Base-by-base conservation (phyloP, 2,113 vertebrate species). In the Argyrosomus japonicus region DNA sequence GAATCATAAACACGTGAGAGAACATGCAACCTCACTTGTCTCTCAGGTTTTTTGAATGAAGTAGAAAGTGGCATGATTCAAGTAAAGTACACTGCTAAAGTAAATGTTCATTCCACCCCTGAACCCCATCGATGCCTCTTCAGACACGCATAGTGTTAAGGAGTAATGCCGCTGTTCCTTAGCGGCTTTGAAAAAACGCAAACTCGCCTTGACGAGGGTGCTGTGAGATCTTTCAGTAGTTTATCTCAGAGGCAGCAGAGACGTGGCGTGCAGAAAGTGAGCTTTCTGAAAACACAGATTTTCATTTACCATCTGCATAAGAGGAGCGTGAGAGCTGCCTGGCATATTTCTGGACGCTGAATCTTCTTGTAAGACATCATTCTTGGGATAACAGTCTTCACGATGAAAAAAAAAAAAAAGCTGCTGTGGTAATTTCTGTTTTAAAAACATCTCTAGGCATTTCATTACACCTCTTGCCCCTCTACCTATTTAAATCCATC, bases 201-300 rank as follows among this genome's bases (percentile, higher is more conserved):
- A 56, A 60, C 18, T 60, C 51, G 23, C 9, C 68, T 77, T 68
- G 29, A 68, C 17, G 2, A 32, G 12, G 13, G 25, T n/a, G 17
- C 23, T 4, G 32, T 8, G 50, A 18, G 21, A 45, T 71, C 40
- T 65, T 48, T 61, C 45, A 45, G 36, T 8, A 21, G 25, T 75
- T 85, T 77, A 85, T 83, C 82, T 87, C 47, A 53, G 60, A 83
- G 48, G 23, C 61, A 32, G 43, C 80, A 83, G 79, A 56, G 72
- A 57, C 27, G 3, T 25, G 27, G 4, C 3, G 40, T 17, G 4
- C 51, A 43, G 69, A 43, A 50, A 43, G 19, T 3, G 1, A 11
- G 29, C 40, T 32, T 32, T 32, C 29, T 32, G 29, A 32, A 19
- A 29, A 32, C 23, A 62, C 3, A 21, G 18, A 29, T 53, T 54